Evolutionary conservation across 2,113 vertebrate genomes (phyloP), one percentile per base, ranked within the genome.

Genomic region (Marcusenius ussheri): DNA sequence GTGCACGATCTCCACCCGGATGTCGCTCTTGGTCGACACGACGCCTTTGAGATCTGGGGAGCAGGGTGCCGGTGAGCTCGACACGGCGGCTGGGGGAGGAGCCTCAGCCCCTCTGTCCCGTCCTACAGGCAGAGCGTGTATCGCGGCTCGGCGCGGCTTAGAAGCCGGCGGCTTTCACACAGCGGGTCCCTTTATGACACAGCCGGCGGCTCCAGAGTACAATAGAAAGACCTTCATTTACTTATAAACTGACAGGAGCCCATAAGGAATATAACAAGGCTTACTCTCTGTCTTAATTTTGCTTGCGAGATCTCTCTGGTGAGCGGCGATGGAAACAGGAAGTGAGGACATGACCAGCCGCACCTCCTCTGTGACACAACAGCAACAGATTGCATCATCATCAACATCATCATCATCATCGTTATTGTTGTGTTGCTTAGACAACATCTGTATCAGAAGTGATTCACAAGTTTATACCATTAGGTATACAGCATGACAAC

Each of bases 1-100:
- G 96, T 99, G 98, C 0, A 99, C 98, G 10, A 99, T 99, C 94
- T 99, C 98, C 89, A 99, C 98, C 0, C 98, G 97, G 93, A 99
- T 99, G 24, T 99, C 98, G 4, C 99, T 99, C 95, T 98, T 99
- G 91, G 97, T 97, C 0, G 98, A 98, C 50, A 98, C 98, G 1
- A 98, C 98, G 0, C 98, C 98, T 95, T 99, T 99, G 58, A 98
- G 96, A 96, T 99, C 98, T 99, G 94, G 89, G 56, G 58, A 42
- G 8, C 31, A 88, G 80, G 94, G 91, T 89, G 90, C 87, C 11
- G 2, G 56, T 85, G 35, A 85, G 42, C 21, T 47, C 11, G 10
- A 89, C 47, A n/a, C 39, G 31, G 49, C 2, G 5, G 24, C 15
- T 21, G 21, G n/a, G 27, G 62, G 62, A 4, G 62, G 62, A 13